These are phyloP conservation scores for Indri indri DNA, from an alignment of 2,113 vertebrate species.

Conservation along the genomic window DNA sequence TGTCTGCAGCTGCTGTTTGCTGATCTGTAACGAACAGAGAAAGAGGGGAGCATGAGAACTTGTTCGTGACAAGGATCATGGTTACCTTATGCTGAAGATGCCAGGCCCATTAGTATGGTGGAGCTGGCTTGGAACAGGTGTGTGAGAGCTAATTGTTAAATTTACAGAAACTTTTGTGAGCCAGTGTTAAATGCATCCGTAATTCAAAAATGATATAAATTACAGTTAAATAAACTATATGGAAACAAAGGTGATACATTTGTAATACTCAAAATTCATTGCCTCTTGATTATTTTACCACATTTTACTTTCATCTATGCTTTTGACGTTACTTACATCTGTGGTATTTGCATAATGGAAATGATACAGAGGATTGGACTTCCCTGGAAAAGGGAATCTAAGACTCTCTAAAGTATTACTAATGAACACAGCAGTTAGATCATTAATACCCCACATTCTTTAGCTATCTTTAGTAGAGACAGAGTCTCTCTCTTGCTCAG, in stretches of 20 bases:
- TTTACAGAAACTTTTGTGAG: background rate
- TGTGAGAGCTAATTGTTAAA: background rate
- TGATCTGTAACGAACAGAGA: conserved; percentile 90
- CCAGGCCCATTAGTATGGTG: background rate
- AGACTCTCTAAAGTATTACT: background rate
- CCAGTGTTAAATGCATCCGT: background rate
- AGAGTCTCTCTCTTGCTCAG: too few relatives aligned
- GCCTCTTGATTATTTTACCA: background rate
- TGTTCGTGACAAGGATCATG: background rate
- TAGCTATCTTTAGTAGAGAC: too few relatives aligned
- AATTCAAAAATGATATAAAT: background rate
- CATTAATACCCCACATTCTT: background rate
- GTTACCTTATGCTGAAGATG: background rate
- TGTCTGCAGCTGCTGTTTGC: conserved; percentile 96
- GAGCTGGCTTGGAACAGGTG: accelerated
- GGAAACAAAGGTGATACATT: background rate
- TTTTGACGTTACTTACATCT: background rate
- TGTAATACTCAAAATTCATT: background rate
- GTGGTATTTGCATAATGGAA: background rate
- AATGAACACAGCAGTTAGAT: background rate
- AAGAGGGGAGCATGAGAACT: background rate
- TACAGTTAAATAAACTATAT: background rate
- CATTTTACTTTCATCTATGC: background rate
- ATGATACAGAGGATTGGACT: background rate
- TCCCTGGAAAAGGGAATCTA: background rate